Conservation (phyloP, 1,140 invertebrate species). For the Orchestia grillus region DNA sequence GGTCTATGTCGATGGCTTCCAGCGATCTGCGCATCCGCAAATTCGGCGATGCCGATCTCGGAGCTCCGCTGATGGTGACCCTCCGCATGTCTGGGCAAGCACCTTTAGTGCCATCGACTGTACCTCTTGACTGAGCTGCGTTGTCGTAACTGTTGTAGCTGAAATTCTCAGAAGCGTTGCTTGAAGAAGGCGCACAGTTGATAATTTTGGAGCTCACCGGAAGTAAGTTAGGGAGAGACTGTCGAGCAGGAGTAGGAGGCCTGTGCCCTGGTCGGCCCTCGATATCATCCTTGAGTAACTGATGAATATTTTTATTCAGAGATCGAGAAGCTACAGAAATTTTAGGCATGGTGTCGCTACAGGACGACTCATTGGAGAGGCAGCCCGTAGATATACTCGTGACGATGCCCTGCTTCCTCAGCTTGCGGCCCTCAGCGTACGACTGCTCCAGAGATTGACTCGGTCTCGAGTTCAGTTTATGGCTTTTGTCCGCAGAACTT, state of each 20-base stretch:
- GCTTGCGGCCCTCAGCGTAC: not conserved
- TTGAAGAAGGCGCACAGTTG: not conserved
- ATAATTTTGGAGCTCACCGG: not conserved
- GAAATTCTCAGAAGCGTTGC: not conserved
- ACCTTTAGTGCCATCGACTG: not conserved
- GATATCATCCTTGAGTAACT: slow-evolving; percentile 7
- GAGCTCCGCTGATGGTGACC: slow-evolving; percentile 10
- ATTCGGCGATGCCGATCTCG: slow-evolving; percentile 23
- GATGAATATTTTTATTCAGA: slow-evolving; percentile 23
- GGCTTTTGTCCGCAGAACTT: not conserved
- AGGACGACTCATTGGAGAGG: not conserved
- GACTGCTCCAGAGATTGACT: slow-evolving; percentile 35
- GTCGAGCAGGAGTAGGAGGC: slow-evolving; percentile 37
- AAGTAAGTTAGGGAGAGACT: slow-evolving; percentile 12
- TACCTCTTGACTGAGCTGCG: not conserved
- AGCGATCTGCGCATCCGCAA: not conserved
- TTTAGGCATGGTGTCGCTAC: slow-evolving; percentile 5
- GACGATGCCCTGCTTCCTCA: slow-evolving; percentile 1
- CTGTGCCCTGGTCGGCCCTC: slow-evolving; percentile 32
- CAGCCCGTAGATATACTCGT: slow-evolving; percentile 18
- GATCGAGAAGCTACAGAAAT: slow-evolving; percentile 43
- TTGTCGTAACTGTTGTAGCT: not conserved
- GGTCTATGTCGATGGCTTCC: slow-evolving; percentile 43
- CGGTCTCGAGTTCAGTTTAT: not conserved
- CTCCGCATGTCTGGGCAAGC: not conserved